phyloP scores from a whole-genome alignment of 2,113 vertebrate species.

The Butorides virescens region DNA sequence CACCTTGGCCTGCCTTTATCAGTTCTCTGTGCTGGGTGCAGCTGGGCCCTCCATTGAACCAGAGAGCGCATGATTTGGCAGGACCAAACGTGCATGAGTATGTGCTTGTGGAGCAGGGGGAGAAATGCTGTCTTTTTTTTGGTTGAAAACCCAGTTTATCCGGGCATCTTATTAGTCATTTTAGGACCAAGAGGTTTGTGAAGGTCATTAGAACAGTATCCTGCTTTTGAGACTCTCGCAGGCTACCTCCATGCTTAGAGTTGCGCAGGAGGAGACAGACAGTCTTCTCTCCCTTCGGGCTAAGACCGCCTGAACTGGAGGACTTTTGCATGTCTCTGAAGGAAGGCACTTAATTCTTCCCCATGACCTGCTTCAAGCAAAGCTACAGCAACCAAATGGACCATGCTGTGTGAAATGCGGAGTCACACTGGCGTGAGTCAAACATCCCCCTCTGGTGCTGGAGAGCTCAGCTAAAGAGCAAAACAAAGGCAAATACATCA shows the following conservation, averaged over 20 bases:
- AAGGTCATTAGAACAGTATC: neutral
- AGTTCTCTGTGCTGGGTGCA: neutral
- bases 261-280: neutral
- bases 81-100: neutral
- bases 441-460: neutral
- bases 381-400: neutral
- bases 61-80: neutral
- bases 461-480: neutral
- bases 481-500: neutral
- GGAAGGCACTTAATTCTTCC: neutral
- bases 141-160: neutral
- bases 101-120: neutral
- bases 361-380: conserved; percentile 9
- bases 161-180: neutral
- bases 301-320: neutral
- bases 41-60: neutral
- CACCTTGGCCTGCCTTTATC: neutral
- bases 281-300: neutral
- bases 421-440: neutral
- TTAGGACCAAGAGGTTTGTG: neutral
- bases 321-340: neutral
- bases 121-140: neutral
- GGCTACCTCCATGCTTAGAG: neutral
- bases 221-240: neutral
- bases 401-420: neutral